These are phyloP conservation scores for Macroramphosus scolopax DNA, from an alignment of 2,797 vertebrate species.

Conservation along the genomic window DNA sequence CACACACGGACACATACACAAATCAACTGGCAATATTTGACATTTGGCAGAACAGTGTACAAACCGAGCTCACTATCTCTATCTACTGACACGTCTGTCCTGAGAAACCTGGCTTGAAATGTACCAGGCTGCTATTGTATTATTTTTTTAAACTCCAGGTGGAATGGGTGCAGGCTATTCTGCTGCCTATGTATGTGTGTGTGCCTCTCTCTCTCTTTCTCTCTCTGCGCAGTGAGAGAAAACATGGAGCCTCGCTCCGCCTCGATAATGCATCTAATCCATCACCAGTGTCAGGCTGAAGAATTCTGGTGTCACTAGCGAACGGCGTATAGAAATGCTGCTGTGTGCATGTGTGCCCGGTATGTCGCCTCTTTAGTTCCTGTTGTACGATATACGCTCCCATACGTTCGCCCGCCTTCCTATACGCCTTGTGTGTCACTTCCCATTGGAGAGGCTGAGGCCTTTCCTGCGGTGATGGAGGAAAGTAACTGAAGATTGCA, in stretches of 20 bases:
- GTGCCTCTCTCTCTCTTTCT: too few relatives aligned
- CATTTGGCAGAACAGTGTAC: conserved; percentile 15
- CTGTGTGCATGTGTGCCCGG: conserved; percentile 38
- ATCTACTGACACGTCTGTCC: conserved; percentile 40
- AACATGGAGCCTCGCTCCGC: conserved; percentile 68
- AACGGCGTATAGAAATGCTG: conserved; percentile 52
- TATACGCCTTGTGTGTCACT: conserved; percentile 61
- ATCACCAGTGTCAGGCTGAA: conserved; percentile 79
- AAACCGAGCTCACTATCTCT: conserved; percentile 24
- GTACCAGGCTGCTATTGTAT: conserved; percentile 54
- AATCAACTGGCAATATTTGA: neutral
- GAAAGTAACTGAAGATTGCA: conserved; percentile 14
- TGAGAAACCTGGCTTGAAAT: conserved; percentile 53
- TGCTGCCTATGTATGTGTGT: conserved; percentile 29
- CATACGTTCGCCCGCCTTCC: conserved; percentile 64
- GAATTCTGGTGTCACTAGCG: conserved; percentile 75
- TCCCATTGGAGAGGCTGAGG: conserved; percentile 51
- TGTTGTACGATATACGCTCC: conserved; percentile 69
- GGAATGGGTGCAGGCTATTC: conserved; percentile 43
- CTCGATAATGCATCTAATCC: conserved; percentile 81
- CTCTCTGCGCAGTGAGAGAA: conserved; percentile 43
- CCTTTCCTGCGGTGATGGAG: conserved; percentile 25
- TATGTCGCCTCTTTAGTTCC: conserved; percentile 61
- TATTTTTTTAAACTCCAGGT: conserved; percentile 56
- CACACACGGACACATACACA: conserved; percentile 6